Evolutionary conservation across 2,797 vertebrate species (phyloP).

Genomic region (Poecilia wingei): DNA sequence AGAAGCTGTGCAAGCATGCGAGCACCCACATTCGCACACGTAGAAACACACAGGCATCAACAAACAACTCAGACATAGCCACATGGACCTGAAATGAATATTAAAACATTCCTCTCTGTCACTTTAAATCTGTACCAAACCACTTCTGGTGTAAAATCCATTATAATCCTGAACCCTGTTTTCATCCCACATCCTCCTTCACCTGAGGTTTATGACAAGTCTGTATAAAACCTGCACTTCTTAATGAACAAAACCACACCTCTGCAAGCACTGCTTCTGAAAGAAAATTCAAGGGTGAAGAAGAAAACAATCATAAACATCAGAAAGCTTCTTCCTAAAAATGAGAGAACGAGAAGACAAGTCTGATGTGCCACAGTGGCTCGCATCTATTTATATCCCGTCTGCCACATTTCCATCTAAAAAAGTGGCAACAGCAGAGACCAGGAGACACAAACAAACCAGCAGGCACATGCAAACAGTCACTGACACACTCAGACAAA

Average conservation of each 20-base stretch:
- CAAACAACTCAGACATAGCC: constrained; percentile 43
- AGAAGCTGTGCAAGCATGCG: constrained; percentile 44
- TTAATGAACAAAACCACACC: constrained; percentile 33
- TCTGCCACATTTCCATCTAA: constrained; percentile 70
- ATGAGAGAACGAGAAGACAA: constrained; percentile 26
- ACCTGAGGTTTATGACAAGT: constrained; percentile 18
- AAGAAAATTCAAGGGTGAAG: constrained; percentile 3
- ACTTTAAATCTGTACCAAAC: constrained; percentile 52
- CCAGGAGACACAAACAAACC: constrained; percentile 42
- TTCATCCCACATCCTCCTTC: constrained; percentile 17
- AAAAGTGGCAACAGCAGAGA: constrained; percentile 43
- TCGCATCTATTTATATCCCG: constrained; percentile 66
- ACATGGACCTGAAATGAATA: constrained; percentile 62
- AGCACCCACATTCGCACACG: constrained; percentile 16
- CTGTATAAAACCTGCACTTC: constrained; percentile 23
- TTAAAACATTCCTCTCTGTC: constrained; percentile 59
- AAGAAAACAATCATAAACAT: constrained; percentile 29
- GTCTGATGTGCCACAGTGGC: constrained; percentile 37
- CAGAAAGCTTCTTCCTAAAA: constrained; percentile 19
- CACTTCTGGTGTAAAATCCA: constrained; percentile 31
- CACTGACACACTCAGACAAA: constrained; percentile 32
- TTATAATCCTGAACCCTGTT: constrained; percentile 27
- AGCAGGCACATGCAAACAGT: constrained; percentile 17
- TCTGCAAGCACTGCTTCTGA: constrained; percentile 20
- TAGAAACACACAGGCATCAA: constrained; percentile 13